Conservation (phyloP, 1,140 invertebrate species). For the Cephus cinctus region DNA sequence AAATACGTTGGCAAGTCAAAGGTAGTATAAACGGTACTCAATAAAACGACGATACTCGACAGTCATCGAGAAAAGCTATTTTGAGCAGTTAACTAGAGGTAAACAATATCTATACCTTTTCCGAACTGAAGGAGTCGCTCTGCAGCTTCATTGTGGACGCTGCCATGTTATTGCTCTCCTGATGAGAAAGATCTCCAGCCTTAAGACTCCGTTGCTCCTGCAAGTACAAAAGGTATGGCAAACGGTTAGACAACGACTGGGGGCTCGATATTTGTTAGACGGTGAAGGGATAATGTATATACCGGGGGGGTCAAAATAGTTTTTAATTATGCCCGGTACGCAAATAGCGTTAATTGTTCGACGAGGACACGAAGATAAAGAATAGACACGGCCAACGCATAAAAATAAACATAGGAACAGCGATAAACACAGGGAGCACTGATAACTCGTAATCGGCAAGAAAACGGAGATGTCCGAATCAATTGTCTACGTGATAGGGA, state of each 20-base stretch:
- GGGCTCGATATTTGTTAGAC: not conserved
- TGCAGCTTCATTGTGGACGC: conserved; percentile 78
- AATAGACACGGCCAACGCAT: no score
- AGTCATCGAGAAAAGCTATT: not conserved
- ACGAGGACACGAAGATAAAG: no score
- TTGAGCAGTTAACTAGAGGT: not conserved
- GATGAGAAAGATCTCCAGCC: conserved; percentile 77
- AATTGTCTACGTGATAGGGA: no score
- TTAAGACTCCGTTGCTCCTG: conserved; percentile 79
- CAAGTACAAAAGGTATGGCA: conserved; percentile 34
- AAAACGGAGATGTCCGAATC: no score
- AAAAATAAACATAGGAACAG: no score
- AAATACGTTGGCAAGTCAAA: not conserved
- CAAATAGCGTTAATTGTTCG: conserved; percentile 9
- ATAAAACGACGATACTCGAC: not conserved
- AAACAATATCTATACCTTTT: conserved; percentile 61
- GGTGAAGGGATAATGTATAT: not conserved
- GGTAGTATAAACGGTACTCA: not conserved
- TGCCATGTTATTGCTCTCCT: conserved; percentile 79
- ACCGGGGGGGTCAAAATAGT: no score
- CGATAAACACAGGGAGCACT: no score
- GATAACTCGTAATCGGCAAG: no score
- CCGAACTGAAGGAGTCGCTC: conserved; percentile 80
- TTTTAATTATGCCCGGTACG: conserved; percentile 10
- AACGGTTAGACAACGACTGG: no score